Percentiles rank a stretch among this genome's conserved stretches.
Conservation (phyloP, 2,797 vertebrate genomes). For the Masticophis lateralis region DNA sequence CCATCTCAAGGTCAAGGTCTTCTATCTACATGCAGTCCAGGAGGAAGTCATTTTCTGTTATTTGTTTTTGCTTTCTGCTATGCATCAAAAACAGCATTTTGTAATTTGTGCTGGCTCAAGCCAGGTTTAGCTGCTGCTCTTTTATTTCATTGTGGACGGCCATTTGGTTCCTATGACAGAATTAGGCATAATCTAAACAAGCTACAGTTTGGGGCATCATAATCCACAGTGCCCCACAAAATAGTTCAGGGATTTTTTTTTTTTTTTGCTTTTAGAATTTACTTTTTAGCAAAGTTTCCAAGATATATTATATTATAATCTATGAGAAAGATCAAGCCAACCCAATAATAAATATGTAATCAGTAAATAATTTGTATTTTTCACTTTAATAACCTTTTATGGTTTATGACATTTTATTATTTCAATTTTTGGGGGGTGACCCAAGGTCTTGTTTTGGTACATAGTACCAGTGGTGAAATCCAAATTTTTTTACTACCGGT, state of each 20-base stretch:
- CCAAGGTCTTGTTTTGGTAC: neutral
- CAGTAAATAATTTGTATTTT: neutral
- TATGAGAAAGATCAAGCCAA: neutral
- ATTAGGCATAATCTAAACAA: neutral
- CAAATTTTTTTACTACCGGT: too few species aligned
- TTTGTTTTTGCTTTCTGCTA: neutral
- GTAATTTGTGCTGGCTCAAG: neutral
- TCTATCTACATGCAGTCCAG: neutral
- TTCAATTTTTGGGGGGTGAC: neutral
- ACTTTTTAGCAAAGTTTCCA: neutral
- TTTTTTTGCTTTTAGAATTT: neutral
- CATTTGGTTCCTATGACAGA: neutral
- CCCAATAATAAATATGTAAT: neutral
- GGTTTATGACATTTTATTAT: too few species aligned
- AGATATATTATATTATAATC: neutral
- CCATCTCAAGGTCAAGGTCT: neutral
- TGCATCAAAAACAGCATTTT: neutral
- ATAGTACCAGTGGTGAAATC: too few species aligned
- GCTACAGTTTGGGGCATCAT: neutral
- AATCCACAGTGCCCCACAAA: neutral
- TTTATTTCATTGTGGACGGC: neutral
- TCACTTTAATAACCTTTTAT: neutral
- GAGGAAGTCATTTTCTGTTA: neutral
- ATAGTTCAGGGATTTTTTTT: neutral
- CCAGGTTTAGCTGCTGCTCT: neutral